These are phyloP conservation scores for Cephus rjabovi DNA, from an alignment of 2,888 invertebrate genomes.

Conservation along the genomic window DNA sequence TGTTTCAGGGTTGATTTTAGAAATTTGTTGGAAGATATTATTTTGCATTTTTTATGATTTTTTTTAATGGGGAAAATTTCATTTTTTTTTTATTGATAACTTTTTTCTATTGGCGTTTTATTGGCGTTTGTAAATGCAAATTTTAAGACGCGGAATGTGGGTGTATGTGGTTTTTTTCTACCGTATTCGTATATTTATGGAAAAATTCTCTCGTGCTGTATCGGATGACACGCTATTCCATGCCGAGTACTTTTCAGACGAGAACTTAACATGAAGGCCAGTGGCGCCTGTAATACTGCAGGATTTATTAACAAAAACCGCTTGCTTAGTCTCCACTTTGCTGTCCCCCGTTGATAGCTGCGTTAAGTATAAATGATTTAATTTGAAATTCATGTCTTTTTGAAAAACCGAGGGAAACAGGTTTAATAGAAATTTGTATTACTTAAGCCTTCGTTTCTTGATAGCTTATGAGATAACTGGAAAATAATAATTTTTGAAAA, in stretches of 20 bases:
- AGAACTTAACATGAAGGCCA: slow-evolving; percentile 17
- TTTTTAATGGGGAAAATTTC: too few relatives aligned
- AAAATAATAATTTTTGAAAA: too few relatives aligned
- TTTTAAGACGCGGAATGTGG: too few relatives aligned
- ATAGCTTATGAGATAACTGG: not conserved
- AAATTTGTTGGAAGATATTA: too few relatives aligned
- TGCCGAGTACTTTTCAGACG: slow-evolving; percentile 19
- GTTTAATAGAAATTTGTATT: not conserved
- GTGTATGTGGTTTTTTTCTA: not conserved
- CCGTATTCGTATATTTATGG: too few relatives aligned
- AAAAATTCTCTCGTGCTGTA: slow-evolving; percentile 2
- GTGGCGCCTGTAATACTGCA: slow-evolving; percentile 17
- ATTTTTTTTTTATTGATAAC: not conserved
- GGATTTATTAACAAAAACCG: slow-evolving; percentile 17
- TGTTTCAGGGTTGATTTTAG: not conserved
- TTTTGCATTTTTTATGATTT: too few relatives aligned
- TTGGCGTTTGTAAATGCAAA: too few relatives aligned
- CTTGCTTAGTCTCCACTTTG: not conserved
- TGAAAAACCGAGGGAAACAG: not conserved
- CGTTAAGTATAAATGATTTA: slow-evolving; percentile 20
- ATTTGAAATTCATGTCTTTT: slow-evolving; percentile 17
- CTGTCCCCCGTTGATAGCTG: slow-evolving; percentile 19
- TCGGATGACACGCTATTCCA: slow-evolving; percentile 22
- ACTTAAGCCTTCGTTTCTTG: not conserved
- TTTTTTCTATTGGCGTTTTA: not conserved